Evolutionary conservation across 2,113 vertebrate species (phyloP).

Genomic region (Axis porcinus): DNA sequence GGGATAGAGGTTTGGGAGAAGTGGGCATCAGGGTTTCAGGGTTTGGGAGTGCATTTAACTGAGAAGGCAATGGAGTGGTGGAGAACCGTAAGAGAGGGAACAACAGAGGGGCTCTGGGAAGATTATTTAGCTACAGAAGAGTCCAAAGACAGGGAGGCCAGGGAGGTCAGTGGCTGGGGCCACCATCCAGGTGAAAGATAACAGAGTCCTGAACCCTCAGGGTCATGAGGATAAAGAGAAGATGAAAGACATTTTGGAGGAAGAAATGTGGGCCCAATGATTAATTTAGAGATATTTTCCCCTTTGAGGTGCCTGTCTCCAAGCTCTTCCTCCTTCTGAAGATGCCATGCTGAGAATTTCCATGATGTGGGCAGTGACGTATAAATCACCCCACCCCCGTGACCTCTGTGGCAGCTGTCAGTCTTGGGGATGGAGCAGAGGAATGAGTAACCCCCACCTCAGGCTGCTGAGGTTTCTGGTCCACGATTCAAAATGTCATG

Average conservation of each 20-base stretch:
- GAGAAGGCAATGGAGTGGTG: fast-evolving
- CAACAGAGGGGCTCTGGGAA: not conserved
- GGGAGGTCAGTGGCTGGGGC: not conserved
- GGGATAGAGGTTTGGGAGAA: not conserved
- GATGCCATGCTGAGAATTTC: constrained; percentile 47
- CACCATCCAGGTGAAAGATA: not conserved
- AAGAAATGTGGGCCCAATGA: not conserved
- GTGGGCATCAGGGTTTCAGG: not conserved
- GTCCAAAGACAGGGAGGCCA: not conserved
- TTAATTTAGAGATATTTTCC: not conserved
- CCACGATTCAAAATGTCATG: constrained; percentile 14
- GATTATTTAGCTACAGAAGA: not conserved
- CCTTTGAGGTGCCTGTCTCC: not conserved
- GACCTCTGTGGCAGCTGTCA: not conserved
- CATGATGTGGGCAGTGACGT: constrained; percentile 36
- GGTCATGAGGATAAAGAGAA: not conserved
- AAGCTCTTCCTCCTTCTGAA: constrained; percentile 32
- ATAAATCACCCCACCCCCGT: not conserved
- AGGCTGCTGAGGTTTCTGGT: not conserved
- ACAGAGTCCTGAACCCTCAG: not conserved
- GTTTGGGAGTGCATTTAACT: not conserved
- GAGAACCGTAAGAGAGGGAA: not conserved
- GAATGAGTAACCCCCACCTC: not conserved
- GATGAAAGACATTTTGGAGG: not conserved
- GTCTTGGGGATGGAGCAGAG: not conserved